Percentiles rank a stretch among this genome's conserved stretches.
These are phyloP conservation scores for Pyrocoelia pectoralis DNA, from an alignment of 2,888 invertebrate genomes.

Conservation along the genomic window DNA sequence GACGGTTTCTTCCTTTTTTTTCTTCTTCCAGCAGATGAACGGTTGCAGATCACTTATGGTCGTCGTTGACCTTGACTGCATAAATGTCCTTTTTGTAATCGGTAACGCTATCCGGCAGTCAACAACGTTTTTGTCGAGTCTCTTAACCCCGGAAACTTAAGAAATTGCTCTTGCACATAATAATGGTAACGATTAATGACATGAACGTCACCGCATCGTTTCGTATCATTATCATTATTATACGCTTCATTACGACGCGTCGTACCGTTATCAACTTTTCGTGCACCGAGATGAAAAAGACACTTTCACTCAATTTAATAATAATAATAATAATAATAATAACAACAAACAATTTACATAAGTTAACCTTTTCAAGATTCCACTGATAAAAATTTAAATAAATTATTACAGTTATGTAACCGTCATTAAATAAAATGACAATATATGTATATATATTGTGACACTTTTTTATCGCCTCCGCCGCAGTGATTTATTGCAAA, in stretches of 20 bases:
- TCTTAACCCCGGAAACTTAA: conserved; percentile 40
- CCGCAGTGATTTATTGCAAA: not conserved
- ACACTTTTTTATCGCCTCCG: not conserved
- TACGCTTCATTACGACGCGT: conserved; percentile 6
- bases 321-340: not conserved
- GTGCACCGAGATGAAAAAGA: not conserved
- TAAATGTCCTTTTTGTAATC: conserved; percentile 24
- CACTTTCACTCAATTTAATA: not conserved
- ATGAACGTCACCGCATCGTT: conserved; percentile 23
- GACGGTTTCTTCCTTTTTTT: not conserved
- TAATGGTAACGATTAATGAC: conserved; percentile 27
- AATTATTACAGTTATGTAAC: not conserved
- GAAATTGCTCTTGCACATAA: conserved; percentile 17
- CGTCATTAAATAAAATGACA: not conserved
- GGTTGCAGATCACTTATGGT: conserved; percentile 31
- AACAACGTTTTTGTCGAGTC: conserved; percentile 36
- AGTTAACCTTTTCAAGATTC: not conserved
- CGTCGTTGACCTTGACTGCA: conserved; percentile 38
- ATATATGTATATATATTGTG: not conserved
- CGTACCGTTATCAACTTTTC: not conserved
- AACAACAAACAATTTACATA: not conserved
- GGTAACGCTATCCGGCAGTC: conserved; percentile 34
- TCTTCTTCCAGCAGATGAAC: conserved; percentile 20
- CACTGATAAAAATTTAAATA: not conserved
- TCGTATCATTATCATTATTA: conserved; percentile 13